Conservation (phyloP, 53 echinoderm and acorn worm species). For the Holothuria scabra region DNA sequence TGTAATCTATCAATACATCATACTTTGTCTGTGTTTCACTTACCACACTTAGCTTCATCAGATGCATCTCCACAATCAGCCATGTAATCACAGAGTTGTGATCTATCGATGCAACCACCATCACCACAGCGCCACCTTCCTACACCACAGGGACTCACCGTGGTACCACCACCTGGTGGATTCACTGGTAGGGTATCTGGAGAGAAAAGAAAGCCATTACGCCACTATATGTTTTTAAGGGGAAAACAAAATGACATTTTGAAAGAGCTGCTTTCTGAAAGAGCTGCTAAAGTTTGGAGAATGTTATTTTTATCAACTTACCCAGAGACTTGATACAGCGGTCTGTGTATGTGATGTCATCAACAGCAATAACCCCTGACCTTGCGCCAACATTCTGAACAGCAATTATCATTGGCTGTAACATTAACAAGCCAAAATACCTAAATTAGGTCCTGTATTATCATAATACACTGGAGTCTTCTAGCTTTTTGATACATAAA, state of each 20-base stretch:
- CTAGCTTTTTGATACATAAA: too few relatives aligned
- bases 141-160: conserved; percentile 71
- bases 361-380: conserved; percentile 85
- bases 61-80: conserved; percentile 74
- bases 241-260: too few relatives aligned
- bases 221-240: too few relatives aligned
- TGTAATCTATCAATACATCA: too few relatives aligned
- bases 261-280: too few relatives aligned
- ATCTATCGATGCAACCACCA: conserved; percentile 51
- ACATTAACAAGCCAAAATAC: not conserved
- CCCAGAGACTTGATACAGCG: conserved; percentile 60
- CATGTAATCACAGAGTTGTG: conserved; percentile 70
- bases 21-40: not conserved
- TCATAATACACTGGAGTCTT: too few relatives aligned
- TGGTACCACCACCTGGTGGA: conserved; percentile 57
- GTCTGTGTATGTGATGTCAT: conserved; percentile 79
- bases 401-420: conserved; percentile 57
- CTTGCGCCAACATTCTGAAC: conserved; percentile 53
- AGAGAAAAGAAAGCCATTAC: too few relatives aligned
- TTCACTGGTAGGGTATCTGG: conserved; percentile 59
- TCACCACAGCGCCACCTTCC: conserved; percentile 75
- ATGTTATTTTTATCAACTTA: conserved; percentile 2
- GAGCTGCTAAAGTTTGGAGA: not conserved
- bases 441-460: not conserved
- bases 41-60: conserved; percentile 85